Base-by-base conservation (phyloP, 1,140 invertebrate species). In the Ladona fulva region DNA sequence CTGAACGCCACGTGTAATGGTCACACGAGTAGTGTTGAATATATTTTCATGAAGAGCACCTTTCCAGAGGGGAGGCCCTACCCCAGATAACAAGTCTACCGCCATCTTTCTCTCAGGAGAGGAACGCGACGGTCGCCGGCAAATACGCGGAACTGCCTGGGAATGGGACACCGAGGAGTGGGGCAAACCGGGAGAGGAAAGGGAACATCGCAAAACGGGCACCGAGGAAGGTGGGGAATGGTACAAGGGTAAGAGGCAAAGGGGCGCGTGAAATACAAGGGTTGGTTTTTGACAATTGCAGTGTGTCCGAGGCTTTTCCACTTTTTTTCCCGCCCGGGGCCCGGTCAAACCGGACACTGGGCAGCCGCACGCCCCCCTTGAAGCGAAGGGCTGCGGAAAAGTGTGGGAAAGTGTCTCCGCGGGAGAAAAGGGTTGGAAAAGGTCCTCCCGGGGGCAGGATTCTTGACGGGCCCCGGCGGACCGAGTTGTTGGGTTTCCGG, bases 331-430 rank as follows among this genome's bases (percentile, higher is more conserved):
- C 52, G 52, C 52, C 52, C 52, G 52, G 52, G 52, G 52, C 16
- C 52, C 52, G 52, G 52, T 66, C 52, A 66, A 66, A 66, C 52
- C 52, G 52, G 52, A 66, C 52, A 66, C 52, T 66, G 52, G 52
- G 16, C 52, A 66, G 52, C 52, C 52, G 12, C 52, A 16, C n/a
- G 52, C 1, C 3, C 52, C 52, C 52, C 52, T 11, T 10, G 44
- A 52, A 19, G 19, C 10, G 19, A 52, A 52, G 10, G 19, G 44
- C 19, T 16, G 5, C 16, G 52, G 52, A 66, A 66, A 66, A 16
- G 52, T 66, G 52, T 19, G 52, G n/a, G 52, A 66, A 66, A 66
- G 16, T 66, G 52, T 66, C 52, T 66, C 52, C 52, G n/a, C 52
- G 52, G 5, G 3, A 22, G 52, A 66, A 66, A 66, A 66, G 52